Evolutionary conservation across 1,140 invertebrate species (phyloP), one percentile per base, ranked within the genome.

Genomic region (Sipha flava): DNA sequence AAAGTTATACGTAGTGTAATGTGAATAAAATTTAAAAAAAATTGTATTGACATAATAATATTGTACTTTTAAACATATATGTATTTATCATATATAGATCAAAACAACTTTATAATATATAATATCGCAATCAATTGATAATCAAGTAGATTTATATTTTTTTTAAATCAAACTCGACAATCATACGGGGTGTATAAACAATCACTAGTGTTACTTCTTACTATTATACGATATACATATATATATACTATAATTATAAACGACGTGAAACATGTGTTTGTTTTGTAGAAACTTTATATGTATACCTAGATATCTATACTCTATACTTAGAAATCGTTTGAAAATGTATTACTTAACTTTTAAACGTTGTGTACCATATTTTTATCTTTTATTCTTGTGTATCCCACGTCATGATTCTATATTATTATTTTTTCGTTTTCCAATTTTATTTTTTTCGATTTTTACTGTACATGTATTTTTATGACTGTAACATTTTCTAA

Each of bases 401-500:
- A 66, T 40, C 62, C 26, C 40, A 26, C 29, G 31, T n/a, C 16
- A 62, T 45, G 23, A 26, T 14, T 23, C 12, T 70, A 47, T 70
- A 18, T 52, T 34, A 54, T 54, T 23, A 37, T 54, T 75, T 14
- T 54, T 54, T 34, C 34, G 21, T 75, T 26, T 57, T 57, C 23
- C 37, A 16, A 14, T 54, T 52, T 7, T 72, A 31, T 0, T 29
- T 18, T 57, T 12, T 75, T 37, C 9, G 0, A 73, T 21, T 73
- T 31, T 21, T 54, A 31, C 21, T 57, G n/a, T 40, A 59, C 34
- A n/a, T 77, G 52, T 77, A 73, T 73, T 52, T 77, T 77, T 77
- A 40, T 77, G 73, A 59, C 73, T 77, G 73, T 77, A 77, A 77
- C 37, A 47, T 77, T 77, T 77, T 77, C 34, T 77, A 59, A 57